Conservation (phyloP, 2,888 invertebrate genomes). For the Harpalus rufipes region DNA sequence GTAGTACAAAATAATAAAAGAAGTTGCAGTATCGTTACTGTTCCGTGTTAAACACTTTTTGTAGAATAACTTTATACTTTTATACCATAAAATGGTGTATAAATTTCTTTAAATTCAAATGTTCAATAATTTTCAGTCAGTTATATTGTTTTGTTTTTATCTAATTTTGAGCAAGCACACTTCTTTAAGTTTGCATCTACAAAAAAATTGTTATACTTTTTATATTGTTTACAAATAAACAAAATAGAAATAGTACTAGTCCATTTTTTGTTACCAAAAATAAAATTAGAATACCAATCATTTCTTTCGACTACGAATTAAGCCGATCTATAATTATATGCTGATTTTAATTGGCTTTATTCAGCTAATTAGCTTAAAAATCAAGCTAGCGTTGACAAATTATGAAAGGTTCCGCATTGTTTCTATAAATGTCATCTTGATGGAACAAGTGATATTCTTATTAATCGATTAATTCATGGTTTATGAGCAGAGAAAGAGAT, state of each 20-base stretch:
- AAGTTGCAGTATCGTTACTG: too few relatives aligned
- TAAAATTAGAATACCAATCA: not conserved
- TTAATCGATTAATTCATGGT: constrained; percentile 11
- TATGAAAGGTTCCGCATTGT: constrained; percentile 25
- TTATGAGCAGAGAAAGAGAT: constrained; percentile 1
- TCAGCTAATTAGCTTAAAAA: not conserved
- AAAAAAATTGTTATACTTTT: not conserved
- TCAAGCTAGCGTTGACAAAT: not conserved
- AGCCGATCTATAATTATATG: not conserved
- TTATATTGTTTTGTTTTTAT: too few relatives aligned
- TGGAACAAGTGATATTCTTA: not conserved
- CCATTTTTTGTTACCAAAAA: not conserved
- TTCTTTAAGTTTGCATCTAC: not conserved
- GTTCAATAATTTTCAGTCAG: too few relatives aligned
- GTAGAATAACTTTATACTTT: too few relatives aligned
- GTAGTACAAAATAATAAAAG: too few relatives aligned
- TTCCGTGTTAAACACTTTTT: too few relatives aligned
- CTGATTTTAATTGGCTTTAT: not conserved
- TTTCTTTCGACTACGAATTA: constrained; percentile 15
- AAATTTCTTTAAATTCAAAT: too few relatives aligned
- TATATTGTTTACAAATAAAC: constrained; percentile 4
- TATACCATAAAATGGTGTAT: too few relatives aligned
- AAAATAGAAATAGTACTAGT: not conserved
- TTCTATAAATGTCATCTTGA: not conserved
- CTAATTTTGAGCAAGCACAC: too few relatives aligned